Conservation (phyloP, 2,888 invertebrate species). For the Sphinx pinastri region DNA sequence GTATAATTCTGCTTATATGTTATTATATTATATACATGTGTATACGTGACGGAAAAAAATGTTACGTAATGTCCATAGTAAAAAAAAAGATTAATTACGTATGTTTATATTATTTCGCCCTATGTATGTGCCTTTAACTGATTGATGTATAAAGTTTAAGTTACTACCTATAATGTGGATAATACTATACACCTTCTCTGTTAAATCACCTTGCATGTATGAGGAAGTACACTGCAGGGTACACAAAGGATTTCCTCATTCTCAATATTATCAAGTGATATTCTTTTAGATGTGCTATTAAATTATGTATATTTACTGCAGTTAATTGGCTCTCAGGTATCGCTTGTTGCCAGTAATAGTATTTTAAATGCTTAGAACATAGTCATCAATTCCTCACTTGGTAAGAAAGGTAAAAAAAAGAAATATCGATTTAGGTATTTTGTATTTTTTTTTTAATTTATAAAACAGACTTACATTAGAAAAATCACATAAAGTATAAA, state of each 20-base stretch:
- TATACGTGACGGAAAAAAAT: not conserved
- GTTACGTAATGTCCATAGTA: not conserved
- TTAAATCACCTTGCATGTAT: constrained; percentile 8
- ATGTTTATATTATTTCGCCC: not conserved
- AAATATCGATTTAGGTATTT: constrained; percentile 54
- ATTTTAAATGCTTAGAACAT: not conserved
- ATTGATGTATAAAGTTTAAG: not conserved
- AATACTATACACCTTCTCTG: not conserved
- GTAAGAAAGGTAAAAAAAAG: not conserved
- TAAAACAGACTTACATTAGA: constrained; percentile 83
- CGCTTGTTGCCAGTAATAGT: not conserved
- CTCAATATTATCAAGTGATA: not conserved
- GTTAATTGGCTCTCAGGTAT: too few relatives aligned
- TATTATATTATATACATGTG: not conserved
- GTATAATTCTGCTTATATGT: not conserved
- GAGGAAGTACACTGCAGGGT: not conserved
- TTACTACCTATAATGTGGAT: not conserved
- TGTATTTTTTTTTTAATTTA: constrained; percentile 74
- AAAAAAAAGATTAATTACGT: not conserved
- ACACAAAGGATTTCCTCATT: constrained; percentile 19
- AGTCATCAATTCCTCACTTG: not conserved
- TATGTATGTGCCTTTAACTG: too few relatives aligned
- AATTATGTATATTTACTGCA: too few relatives aligned
- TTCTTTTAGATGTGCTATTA: not conserved
- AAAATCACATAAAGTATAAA: constrained; percentile 83